phyloP scores from a whole-genome alignment of 2,797 vertebrate genomes.

The Pseudotriccus pelzelni region DNA sequence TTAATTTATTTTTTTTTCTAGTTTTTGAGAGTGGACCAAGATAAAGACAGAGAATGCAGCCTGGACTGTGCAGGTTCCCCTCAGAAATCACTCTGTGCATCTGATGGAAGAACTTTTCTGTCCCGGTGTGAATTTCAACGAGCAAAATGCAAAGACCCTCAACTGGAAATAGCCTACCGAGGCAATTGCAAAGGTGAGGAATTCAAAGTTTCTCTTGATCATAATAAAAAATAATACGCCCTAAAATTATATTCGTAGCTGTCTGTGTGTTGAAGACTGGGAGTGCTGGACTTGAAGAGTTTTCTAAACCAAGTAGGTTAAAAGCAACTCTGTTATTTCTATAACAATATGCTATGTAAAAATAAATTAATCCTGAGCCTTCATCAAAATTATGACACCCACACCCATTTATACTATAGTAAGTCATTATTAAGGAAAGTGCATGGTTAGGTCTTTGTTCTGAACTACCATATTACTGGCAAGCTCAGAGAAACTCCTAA shows the following conservation, averaged over 20 bases:
- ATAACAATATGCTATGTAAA: background rate
- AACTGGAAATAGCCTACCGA: constrained; percentile 87
- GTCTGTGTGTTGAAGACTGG: background rate
- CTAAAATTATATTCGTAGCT: background rate
- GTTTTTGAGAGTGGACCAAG: constrained; percentile 95
- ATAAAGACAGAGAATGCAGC: constrained; percentile 91
- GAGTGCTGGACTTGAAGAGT: background rate
- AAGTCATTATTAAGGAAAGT: background rate
- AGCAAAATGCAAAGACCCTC: constrained; percentile 96
- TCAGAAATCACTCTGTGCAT: constrained; percentile 91
- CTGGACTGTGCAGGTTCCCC: constrained; percentile 85
- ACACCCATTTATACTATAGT: background rate
- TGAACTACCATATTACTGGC: background rate
- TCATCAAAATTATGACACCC: background rate
- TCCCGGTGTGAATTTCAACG: constrained; percentile 95
- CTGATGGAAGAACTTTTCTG: constrained; percentile 93
- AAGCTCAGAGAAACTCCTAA: background rate
- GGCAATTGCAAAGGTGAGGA: constrained; percentile 94
- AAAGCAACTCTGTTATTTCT: background rate
- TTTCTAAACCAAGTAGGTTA: background rate
- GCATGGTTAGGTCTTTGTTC: background rate
- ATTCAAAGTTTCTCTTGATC: background rate
- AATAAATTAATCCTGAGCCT: background rate
- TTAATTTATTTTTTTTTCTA: constrained; percentile 35
- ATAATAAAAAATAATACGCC: background rate